Percentiles rank a stretch among this genome's conserved stretches.
Evolutionary conservation across 2,888 invertebrate genomes (phyloP).

Genomic region (Drosophila pseudotakahashii): DNA sequence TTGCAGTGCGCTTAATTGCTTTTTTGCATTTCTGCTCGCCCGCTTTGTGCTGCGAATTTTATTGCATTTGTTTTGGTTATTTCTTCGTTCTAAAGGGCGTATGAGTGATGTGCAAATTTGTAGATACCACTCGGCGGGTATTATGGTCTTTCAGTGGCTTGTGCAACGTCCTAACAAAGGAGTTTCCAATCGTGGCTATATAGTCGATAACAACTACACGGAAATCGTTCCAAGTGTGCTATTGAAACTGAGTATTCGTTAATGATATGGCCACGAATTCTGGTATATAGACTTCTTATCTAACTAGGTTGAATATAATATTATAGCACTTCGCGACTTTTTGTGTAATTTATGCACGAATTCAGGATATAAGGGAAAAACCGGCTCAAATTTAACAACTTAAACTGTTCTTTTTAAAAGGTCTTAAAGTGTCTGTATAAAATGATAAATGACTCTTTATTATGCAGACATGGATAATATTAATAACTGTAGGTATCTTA

Average conservation of each 20-base stretch:
- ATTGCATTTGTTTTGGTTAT: constrained; percentile 54
- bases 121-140: not conserved
- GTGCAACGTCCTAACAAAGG: constrained; percentile 9
- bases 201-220: not conserved
- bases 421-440: not conserved
- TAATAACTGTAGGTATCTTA: too few species aligned
- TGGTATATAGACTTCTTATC: not conserved
- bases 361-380: not conserved
- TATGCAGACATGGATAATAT: not conserved
- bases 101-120: constrained; percentile 31
- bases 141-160: not conserved
- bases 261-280: not conserved
- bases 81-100: constrained; percentile 45
- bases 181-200: too few species aligned
- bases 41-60: constrained; percentile 29
- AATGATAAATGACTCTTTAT: not conserved
- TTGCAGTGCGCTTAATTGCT: constrained; percentile 49
- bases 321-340: not conserved
- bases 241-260: not conserved
- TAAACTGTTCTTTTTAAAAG: not conserved
- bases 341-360: not conserved
- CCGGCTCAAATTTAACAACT: not conserved
- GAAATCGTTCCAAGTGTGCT: not conserved
- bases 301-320: constrained; percentile 7
- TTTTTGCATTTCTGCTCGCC: constrained; percentile 19